Conservation (phyloP, 2,888 invertebrate species). For the Stratiomys singularior region DNA sequence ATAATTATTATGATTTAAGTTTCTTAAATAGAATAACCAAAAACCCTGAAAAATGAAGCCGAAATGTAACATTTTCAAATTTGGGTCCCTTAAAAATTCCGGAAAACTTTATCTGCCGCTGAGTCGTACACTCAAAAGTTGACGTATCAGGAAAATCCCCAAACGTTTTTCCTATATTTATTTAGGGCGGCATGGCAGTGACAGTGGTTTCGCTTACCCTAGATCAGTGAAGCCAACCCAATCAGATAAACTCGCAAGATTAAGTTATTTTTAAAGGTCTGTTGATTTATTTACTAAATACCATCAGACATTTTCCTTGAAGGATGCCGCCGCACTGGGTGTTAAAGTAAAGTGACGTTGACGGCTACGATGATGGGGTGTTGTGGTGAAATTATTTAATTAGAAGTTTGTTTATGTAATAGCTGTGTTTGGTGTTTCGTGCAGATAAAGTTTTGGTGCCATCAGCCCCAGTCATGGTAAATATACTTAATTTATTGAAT, state of each 20-base stretch:
- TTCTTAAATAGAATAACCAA: too few species aligned
- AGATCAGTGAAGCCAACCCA: conserved; percentile 18
- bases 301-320: conserved; percentile 16
- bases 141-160: not conserved
- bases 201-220: conserved; percentile 17
- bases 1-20: too few species aligned
- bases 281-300: conserved; percentile 41
- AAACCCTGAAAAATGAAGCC: too few species aligned
- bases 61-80: too few species aligned
- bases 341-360: conserved; percentile 8
- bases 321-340: not conserved
- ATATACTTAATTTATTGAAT: not conserved
- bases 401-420: conserved; percentile 39
- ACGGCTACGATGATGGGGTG: not conserved
- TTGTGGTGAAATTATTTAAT: conserved; percentile 32
- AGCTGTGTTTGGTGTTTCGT: conserved; percentile 20
- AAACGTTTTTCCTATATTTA: not conserved
- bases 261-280: conserved; percentile 36
- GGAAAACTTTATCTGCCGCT: too few species aligned
- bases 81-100: too few species aligned
- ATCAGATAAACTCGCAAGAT: conserved; percentile 28
- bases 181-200: not conserved
- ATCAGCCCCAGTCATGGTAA: not conserved
- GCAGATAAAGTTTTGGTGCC: too few species aligned
- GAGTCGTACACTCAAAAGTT: not conserved